Evolutionary conservation across 2,888 invertebrate genomes (phyloP).

Genomic region (Netelia fuscicornis): DNA sequence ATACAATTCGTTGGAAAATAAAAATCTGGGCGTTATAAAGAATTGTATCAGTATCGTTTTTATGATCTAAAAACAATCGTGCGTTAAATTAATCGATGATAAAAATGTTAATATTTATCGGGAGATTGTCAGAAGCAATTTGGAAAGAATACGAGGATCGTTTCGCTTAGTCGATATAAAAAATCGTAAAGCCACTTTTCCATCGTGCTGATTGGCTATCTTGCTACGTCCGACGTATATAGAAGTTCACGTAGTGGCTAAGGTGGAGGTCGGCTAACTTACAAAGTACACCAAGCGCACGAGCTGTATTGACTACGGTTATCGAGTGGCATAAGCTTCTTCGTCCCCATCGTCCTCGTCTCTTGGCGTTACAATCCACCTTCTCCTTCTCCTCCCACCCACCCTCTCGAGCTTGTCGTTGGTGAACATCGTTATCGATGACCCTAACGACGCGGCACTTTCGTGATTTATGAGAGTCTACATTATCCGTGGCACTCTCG

Average conservation of each 20-base stretch:
- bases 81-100: no score
- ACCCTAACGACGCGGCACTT: slow-evolving; percentile 76
- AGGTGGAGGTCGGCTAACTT: neutral
- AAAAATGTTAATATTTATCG: no score
- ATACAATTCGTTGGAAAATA: neutral
- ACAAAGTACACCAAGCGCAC: neutral
- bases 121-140: no score
- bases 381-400: no score
- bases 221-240: neutral
- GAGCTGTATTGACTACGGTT: neutral
- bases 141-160: no score
- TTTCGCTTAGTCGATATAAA: neutral
- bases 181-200: neutral
- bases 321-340: slow-evolving; percentile 30
- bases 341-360: slow-evolving; percentile 24
- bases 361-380: slow-evolving; percentile 40
- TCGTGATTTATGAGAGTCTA: slow-evolving; percentile 76
- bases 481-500: slow-evolving; percentile 57
- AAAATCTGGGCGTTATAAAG: neutral
- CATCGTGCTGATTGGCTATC: neutral
- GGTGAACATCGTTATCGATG: slow-evolving; percentile 78
- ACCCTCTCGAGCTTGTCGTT: slow-evolving; percentile 13
- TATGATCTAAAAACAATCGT: no score
- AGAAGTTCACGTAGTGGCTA: neutral
- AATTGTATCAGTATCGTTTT: no score